Evolutionary conservation across 2,888 invertebrate species (phyloP).

Genomic region (Athalia cordata): DNA sequence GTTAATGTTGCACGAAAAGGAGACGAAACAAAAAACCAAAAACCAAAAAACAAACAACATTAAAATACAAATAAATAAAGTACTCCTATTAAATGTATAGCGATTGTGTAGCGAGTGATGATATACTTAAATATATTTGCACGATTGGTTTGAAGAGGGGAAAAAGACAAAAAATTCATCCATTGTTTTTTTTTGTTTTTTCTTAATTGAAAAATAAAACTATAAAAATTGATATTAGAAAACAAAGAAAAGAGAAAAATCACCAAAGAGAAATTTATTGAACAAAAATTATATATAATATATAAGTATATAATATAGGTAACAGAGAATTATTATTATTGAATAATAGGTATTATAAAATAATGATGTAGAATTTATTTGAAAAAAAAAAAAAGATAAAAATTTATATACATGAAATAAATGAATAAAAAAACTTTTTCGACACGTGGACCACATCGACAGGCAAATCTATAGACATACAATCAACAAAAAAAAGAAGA

Average conservation of each 20-base stretch:
- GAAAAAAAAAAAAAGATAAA: background rate
- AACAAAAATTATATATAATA: too few relatives aligned
- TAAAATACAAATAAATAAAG: too few relatives aligned
- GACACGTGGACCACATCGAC: constrained; percentile 16
- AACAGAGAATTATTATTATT: too few relatives aligned
- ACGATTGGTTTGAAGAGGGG: background rate
- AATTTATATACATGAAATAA: too few relatives aligned
- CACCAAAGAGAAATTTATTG: too few relatives aligned
- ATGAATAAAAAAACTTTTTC: background rate
- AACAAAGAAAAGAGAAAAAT: too few relatives aligned
- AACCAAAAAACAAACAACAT: background rate
- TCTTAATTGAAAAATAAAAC: background rate
- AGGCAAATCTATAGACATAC: background rate
- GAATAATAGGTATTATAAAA: too few relatives aligned
- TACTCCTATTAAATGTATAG: too few relatives aligned
- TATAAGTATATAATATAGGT: too few relatives aligned
- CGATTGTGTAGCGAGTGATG: background rate
- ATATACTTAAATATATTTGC: constrained; percentile 21
- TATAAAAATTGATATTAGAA: background rate
- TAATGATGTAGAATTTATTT: background rate
- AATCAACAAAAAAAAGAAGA: too few relatives aligned
- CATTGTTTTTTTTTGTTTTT: background rate
- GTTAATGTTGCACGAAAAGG: constrained; percentile 32
- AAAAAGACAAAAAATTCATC: background rate
- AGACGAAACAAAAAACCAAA: background rate